Percentiles rank a stretch among this genome's conserved stretches.
phyloP scores from a whole-genome alignment of 2,888 invertebrate species.

The Epistrophe eligans region DNA sequence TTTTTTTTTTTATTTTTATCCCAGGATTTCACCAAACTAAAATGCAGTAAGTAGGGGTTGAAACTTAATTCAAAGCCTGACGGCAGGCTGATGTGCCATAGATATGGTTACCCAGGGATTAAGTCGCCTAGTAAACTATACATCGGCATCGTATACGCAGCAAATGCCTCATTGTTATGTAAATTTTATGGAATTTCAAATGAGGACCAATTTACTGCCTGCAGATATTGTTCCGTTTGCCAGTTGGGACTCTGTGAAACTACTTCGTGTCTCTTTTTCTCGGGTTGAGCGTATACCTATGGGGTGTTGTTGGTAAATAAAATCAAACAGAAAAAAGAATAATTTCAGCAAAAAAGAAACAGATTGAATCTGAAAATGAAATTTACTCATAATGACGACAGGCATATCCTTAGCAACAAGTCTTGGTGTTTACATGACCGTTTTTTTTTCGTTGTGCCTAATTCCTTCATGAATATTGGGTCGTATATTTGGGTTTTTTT shows the following conservation, averaged over 20 bases:
- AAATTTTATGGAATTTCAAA: slow-evolving; percentile 73
- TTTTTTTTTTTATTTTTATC: background rate
- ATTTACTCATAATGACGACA: slow-evolving; percentile 59
- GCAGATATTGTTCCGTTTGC: slow-evolving; percentile 61
- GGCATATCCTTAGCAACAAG: slow-evolving; percentile 39
- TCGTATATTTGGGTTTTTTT: slow-evolving; percentile 15
- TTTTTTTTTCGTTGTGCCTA: background rate
- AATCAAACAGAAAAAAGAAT: background rate
- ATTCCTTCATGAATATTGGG: slow-evolving; percentile 28
- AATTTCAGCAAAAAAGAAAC: slow-evolving; percentile 34
- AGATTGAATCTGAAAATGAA: slow-evolving; percentile 67
- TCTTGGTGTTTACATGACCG: background rate
- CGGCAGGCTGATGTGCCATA: slow-evolving; percentile 35
- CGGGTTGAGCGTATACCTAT: background rate
- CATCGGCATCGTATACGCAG: slow-evolving; percentile 9
- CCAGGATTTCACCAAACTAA: background rate
- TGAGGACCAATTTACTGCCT: slow-evolving; percentile 67
- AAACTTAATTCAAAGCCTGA: slow-evolving; percentile 25
- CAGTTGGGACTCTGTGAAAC: slow-evolving; percentile 41
- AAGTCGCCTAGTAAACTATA: slow-evolving; percentile 40
- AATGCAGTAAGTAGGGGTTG: slow-evolving; percentile 42
- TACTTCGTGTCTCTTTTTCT: slow-evolving; percentile 11
- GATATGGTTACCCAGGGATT: slow-evolving; percentile 32
- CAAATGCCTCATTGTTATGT: slow-evolving; percentile 68
- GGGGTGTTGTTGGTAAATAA: slow-evolving; percentile 28